Percentiles rank a stretch among this genome's conserved stretches.
Evolutionary conservation across 2,113 vertebrate species (phyloP).

Genomic region (Athene noctua): DNA sequence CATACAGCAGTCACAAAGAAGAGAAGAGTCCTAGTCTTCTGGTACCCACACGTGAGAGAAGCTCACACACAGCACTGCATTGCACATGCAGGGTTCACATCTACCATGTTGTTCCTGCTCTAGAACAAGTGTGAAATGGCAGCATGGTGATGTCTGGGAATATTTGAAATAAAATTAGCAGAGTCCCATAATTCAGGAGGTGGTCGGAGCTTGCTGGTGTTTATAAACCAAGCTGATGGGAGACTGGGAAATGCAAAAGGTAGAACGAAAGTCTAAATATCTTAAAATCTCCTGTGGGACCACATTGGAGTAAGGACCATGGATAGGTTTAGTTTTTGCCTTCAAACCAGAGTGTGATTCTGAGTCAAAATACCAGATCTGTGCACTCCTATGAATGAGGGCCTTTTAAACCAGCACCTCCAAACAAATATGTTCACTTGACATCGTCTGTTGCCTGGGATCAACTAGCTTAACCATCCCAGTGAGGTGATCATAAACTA

Average conservation of each 20-base stretch:
- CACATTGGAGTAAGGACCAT: neutral
- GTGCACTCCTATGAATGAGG: neutral
- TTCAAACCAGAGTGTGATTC: neutral
- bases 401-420: neutral
- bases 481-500: neutral
- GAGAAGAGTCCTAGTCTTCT: neutral
- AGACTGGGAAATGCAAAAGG: neutral
- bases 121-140: neutral
- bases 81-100: fast-evolving
- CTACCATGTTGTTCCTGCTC: neutral
- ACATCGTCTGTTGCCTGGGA: neutral
- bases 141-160: neutral
- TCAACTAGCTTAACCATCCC: neutral
- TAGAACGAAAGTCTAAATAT: neutral
- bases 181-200: neutral
- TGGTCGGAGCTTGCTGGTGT: neutral
- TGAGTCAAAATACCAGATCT: neutral
- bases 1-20: fast-evolving
- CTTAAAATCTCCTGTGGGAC: neutral
- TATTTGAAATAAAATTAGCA: neutral
- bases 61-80: fast-evolving
- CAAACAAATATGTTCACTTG: neutral
- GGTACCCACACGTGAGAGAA: neutral
- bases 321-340: neutral
- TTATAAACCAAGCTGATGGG: neutral